Conservation (phyloP, 2,888 invertebrate genomes). For the Volucella zonaria region DNA sequence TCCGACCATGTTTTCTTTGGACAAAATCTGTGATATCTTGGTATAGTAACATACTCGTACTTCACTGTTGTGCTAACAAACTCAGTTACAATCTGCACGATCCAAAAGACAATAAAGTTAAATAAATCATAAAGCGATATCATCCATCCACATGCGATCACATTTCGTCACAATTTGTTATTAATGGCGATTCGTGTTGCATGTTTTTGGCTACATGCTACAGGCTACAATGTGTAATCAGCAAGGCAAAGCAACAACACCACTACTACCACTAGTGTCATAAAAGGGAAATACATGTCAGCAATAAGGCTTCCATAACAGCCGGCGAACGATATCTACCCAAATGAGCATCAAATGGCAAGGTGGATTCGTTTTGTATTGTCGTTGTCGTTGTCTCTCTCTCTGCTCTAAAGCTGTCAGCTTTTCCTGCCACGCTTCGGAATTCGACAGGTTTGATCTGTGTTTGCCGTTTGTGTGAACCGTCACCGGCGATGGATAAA, state of each 20-base stretch:
- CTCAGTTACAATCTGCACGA: constrained; percentile 52
- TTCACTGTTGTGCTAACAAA: constrained; percentile 53
- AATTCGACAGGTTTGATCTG: constrained; percentile 63
- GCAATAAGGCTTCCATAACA: constrained; percentile 41
- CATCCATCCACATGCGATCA: constrained; percentile 56
- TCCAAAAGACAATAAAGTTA: constrained; percentile 55
- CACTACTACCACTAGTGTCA: constrained; percentile 7
- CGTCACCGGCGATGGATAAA: constrained; percentile 65
- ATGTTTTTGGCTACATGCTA: constrained; percentile 15
- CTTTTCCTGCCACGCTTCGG: constrained; percentile 33
- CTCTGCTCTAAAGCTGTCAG: constrained; percentile 11
- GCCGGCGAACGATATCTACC: constrained; percentile 30
- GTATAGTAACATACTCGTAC: constrained; percentile 20
- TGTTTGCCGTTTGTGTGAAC: constrained; percentile 60
- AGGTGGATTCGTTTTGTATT: constrained; percentile 50
- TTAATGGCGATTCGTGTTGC: constrained; percentile 64
- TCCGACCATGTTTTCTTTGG: neutral
- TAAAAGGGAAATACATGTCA: constrained; percentile 52
- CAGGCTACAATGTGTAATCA: constrained; percentile 16
- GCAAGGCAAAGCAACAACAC: constrained; percentile 46
- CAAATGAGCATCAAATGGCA: constrained; percentile 63
- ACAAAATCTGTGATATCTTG: neutral
- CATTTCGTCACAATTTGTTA: constrained; percentile 70
- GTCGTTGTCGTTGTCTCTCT: neutral
- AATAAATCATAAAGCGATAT: constrained; percentile 73